Conservation (phyloP, 2,797 vertebrate species). For the Tiaroga cobitis region DNA sequence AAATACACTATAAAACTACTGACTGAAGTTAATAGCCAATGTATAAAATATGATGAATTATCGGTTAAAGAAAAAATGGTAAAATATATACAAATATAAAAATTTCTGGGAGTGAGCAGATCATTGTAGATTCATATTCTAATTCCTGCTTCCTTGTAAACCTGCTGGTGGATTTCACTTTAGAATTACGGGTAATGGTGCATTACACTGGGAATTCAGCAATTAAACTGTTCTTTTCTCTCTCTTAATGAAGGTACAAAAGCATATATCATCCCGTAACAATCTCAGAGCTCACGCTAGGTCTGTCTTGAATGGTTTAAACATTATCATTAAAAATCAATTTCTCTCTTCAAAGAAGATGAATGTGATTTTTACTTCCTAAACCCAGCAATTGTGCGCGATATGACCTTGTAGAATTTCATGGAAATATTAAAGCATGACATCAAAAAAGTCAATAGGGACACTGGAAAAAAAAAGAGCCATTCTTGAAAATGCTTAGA, state of each 20-base stretch:
- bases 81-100: neutral
- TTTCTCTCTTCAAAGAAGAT: neutral
- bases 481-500: constrained; percentile 11
- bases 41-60: neutral
- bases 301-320: neutral
- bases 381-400: neutral
- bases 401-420: constrained; percentile 8
- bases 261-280: constrained; percentile 8
- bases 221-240: neutral
- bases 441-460: constrained; percentile 27
- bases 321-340: constrained; percentile 12
- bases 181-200: neutral
- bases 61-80: neutral
- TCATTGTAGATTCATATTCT: neutral
- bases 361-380: neutral
- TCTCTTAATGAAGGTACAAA: neutral
- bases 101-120: neutral
- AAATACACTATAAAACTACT: neutral
- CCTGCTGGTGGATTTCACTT: neutral
- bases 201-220: neutral
- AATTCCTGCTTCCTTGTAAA: neutral
- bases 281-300: neutral
- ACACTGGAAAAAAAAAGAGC: neutral
- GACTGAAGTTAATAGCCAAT: neutral
- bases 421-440: constrained; percentile 2